A percentile compares a stretch with the other conserved stretches of the same genome.
phyloP scores from a whole-genome alignment of 2,888 invertebrate species.

The Ormyrus nitidulus region DNA sequence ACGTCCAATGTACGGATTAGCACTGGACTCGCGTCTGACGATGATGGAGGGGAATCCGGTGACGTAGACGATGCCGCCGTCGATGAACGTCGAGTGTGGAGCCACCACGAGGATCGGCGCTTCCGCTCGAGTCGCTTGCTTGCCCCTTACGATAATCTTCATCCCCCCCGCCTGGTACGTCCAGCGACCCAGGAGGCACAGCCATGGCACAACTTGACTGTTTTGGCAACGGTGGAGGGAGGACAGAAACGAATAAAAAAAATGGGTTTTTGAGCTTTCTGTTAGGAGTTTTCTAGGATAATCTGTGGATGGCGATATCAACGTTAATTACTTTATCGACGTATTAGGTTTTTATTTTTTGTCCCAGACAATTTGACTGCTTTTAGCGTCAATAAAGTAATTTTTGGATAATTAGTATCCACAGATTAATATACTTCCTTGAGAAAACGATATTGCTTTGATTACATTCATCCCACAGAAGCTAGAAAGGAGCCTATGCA shows the following conservation, averaged over 20 bases:
- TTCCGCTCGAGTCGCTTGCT: slow-evolving; percentile 84
- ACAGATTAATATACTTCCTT: too few relatives aligned
- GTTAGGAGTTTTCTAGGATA: too few relatives aligned
- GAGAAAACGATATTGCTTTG: too few relatives aligned
- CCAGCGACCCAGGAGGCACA: slow-evolving; percentile 85
- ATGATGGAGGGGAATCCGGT: slow-evolving; percentile 90
- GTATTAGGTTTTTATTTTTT: too few relatives aligned
- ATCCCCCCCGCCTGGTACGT: slow-evolving; percentile 87
- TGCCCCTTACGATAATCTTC: slow-evolving; percentile 86
- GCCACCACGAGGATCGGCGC: slow-evolving; percentile 92
- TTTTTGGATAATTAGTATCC: neutral
- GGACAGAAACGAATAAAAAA: neutral
- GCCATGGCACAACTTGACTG: slow-evolving; percentile 78
- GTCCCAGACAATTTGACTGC: too few relatives aligned
- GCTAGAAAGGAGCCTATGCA: too few relatives aligned
- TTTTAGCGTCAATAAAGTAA: slow-evolving; percentile 4
- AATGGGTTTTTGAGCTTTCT: too few relatives aligned
- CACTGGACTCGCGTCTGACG: slow-evolving; percentile 86
- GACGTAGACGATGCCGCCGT: slow-evolving; percentile 89
- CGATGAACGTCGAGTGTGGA: slow-evolving; percentile 93
- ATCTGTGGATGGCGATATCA: too few relatives aligned
- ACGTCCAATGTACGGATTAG: slow-evolving; percentile 92
- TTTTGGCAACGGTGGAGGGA: too few relatives aligned
- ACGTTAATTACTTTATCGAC: too few relatives aligned
- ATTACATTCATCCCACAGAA: too few relatives aligned